Evolutionary conservation across 2,113 vertebrate genomes (phyloP), one percentile per base, ranked within the genome.

Genomic region (Anas platyrhynchos): DNA sequence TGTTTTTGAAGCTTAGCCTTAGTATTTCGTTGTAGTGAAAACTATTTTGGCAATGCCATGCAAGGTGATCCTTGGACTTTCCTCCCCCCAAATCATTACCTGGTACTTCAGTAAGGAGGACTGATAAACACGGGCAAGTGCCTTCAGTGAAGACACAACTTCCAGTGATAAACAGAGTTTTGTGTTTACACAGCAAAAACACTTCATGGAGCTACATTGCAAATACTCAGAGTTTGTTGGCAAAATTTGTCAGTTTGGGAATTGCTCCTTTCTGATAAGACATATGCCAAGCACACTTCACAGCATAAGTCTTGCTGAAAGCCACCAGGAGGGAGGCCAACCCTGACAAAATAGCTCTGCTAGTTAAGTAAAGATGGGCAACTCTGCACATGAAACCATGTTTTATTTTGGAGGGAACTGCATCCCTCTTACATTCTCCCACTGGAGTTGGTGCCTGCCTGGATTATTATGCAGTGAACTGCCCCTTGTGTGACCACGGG

Each of bases 401-500:
- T 54, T 92, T 80, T 71, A 11, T 2, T 86, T 83, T 63, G 73
- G 72, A 78, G 22, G 29, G 22, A 91, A 75, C n/a, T 26, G 23
- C 17, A n/a, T 56, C 4, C 11, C 17, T 32, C 77, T 78, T 78
- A 48, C 27, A 56, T 34, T 62, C 17, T 74, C 15, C 69, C 48
- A 13, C 41, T 59, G 69, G 18, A 59, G 46, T 4, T 86, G n/a
- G 16, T 23, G 15, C 26, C 27, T 52, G 17, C 48, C 36, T 68
- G 27, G 13, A 55, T 5, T 20, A 18, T 54, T 22, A 11, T 32
- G 46, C 18, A 84, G 34, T 9, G 3, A 78, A 17, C 38, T 56
- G 22, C 9, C 26, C 6, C 32, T 87, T 3, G 0, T 22, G 32
- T 48, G 22, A 62, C 13, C 8, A 69, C 0, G 0, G 46, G 26